Conservation (phyloP, 2,888 invertebrate genomes). For the Bellardia bayeri region DNA sequence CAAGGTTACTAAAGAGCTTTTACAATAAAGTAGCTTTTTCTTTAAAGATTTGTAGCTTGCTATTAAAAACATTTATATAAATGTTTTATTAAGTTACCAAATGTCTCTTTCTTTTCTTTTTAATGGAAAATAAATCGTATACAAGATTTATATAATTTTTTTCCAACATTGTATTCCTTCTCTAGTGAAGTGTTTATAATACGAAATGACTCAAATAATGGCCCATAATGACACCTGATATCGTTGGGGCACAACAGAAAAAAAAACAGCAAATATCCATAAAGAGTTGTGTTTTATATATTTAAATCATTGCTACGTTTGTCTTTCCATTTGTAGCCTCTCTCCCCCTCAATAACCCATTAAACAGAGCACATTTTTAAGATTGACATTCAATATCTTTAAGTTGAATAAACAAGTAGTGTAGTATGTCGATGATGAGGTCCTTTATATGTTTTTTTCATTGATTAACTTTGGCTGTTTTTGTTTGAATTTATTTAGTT, state of each 20-base stretch:
- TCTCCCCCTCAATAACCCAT: too few relatives aligned
- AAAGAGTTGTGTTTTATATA: slow-evolving; percentile 55
- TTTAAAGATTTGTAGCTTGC: background rate
- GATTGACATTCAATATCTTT: slow-evolving; percentile 69
- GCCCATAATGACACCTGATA: slow-evolving; percentile 83
- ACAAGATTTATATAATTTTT: background rate
- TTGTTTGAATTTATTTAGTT: slow-evolving; percentile 12
- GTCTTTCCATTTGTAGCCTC: slow-evolving; percentile 19
- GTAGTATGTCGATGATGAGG: slow-evolving; percentile 55
- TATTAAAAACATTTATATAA: too few relatives aligned
- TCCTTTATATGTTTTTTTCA: slow-evolving; percentile 55
- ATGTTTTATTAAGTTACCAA: too few relatives aligned
- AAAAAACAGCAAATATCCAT: slow-evolving; percentile 21
- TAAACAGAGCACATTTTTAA: background rate
- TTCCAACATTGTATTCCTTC: slow-evolving; percentile 72
- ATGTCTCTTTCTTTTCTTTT: background rate
- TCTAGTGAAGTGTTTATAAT: slow-evolving; percentile 81
- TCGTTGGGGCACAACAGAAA: slow-evolving; percentile 63
- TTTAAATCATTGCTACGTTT: slow-evolving; percentile 32
- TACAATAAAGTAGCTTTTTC: background rate
- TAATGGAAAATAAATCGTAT: background rate
- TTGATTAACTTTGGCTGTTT: slow-evolving; percentile 65
- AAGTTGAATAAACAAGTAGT: slow-evolving; percentile 70
- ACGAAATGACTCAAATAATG: slow-evolving; percentile 82
- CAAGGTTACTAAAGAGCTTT: too few relatives aligned